Evolutionary conservation across 2,113 vertebrate species (phyloP).

Genomic region (Triplophysa rosa): DNA sequence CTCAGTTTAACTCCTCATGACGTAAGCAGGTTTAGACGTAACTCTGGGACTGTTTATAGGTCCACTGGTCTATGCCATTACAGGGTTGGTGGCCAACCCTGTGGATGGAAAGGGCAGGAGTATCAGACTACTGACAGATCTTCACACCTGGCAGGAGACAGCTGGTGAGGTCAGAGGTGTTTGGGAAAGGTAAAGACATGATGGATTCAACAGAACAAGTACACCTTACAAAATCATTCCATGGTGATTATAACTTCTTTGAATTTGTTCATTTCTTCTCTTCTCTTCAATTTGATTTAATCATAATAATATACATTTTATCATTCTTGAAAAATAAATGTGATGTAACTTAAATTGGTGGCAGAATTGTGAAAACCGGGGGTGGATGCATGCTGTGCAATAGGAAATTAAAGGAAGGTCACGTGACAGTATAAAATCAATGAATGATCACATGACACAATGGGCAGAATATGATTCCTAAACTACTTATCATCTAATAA

Average conservation of each 20-base stretch:
- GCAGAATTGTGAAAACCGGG: constrained; percentile 55
- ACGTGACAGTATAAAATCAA: constrained; percentile 50
- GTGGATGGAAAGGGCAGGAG: neutral
- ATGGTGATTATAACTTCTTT: neutral
- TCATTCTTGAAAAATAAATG: neutral
- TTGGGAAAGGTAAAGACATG: neutral
- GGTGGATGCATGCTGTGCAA: constrained; percentile 60
- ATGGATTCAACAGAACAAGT: neutral
- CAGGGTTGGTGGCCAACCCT: neutral
- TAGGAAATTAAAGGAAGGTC: constrained; percentile 45
- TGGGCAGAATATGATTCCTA: constrained; percentile 59
- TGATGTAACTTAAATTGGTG: neutral
- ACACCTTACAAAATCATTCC: neutral
- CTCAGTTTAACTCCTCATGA: constrained; percentile 16
- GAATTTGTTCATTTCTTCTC: neutral
- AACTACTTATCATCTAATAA: constrained; percentile 62
- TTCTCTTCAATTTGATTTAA: neutral
- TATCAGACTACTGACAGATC: constrained; percentile 15
- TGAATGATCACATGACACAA: constrained; percentile 43
- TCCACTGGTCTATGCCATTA: constrained; percentile 16
- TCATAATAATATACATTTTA: neutral
- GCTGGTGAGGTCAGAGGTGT: neutral
- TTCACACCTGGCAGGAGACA: neutral
- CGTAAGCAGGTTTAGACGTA: constrained; percentile 16
- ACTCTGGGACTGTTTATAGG: constrained; percentile 31